Evolutionary conservation across 2,113 vertebrate genomes (phyloP).

Genomic region (Laterallus jamaicensis): DNA sequence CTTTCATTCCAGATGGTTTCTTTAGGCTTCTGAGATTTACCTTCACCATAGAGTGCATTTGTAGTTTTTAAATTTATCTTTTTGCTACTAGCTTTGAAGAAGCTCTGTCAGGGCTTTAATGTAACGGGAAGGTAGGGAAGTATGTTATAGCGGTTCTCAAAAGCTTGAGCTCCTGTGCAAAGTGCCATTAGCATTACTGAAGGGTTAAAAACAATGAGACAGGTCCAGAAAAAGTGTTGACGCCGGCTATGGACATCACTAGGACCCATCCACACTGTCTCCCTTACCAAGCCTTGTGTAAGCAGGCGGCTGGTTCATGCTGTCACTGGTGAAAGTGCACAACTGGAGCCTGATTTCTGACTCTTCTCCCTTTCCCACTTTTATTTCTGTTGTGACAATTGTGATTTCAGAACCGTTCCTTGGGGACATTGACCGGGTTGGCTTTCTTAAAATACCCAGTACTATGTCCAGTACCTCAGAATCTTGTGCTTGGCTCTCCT

Average conservation of each 20-base stretch:
- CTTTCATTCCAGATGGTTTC: conserved; percentile 38
- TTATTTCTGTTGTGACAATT: background rate
- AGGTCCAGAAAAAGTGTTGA: background rate
- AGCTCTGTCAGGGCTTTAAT: background rate
- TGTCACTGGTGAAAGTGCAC: background rate
- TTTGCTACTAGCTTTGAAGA: conserved; percentile 7
- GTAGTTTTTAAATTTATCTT: conserved; percentile 1
- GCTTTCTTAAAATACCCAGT: background rate
- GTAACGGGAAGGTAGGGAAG: background rate
- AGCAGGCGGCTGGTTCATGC: background rate
- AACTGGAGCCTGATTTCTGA: background rate
- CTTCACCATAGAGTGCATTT: background rate
- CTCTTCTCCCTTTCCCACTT: background rate
- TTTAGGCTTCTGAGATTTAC: conserved; percentile 14
- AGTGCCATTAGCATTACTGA: background rate
- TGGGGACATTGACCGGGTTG: background rate
- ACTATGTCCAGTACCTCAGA: background rate
- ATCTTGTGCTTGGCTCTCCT: background rate
- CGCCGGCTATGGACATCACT: background rate
- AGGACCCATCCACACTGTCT: background rate
- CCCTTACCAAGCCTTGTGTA: background rate
- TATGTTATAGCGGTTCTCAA: background rate
- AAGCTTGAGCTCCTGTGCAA: background rate
- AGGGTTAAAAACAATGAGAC: background rate
- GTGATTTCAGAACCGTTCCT: background rate